Percentiles rank a stretch among this genome's conserved stretches.
Evolutionary conservation across 2,888 invertebrate species (phyloP).

Genomic region (Panzeria rudis): DNA sequence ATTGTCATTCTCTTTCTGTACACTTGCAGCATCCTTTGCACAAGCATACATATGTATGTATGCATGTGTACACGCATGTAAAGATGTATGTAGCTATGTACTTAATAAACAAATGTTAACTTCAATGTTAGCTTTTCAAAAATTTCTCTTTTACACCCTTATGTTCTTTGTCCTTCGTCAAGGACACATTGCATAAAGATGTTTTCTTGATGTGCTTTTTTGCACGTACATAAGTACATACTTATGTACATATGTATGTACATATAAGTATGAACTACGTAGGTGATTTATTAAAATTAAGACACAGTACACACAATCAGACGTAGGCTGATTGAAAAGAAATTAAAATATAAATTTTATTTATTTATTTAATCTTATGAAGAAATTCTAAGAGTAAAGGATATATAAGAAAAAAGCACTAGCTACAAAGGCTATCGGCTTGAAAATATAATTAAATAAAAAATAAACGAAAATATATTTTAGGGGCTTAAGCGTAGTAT

Average conservation of each 20-base stretch:
- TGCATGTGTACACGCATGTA: background rate
- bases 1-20: background rate
- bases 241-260: too few species aligned
- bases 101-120: constrained; percentile 1
- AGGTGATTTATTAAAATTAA: constrained; percentile 8
- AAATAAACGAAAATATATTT: too few species aligned
- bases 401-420: too few species aligned
- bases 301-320: background rate
- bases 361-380: too few species aligned
- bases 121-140: constrained; percentile 22
- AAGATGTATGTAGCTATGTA: too few species aligned
- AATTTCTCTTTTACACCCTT: constrained; percentile 31
- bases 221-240: constrained; percentile 18
- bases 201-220: constrained; percentile 40
- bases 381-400: too few species aligned
- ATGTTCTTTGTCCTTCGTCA: constrained; percentile 66
- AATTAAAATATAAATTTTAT: background rate
- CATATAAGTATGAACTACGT: too few species aligned
- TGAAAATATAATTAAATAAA: too few species aligned
- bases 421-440: too few species aligned
- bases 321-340: constrained; percentile 30
- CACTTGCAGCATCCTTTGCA: background rate
- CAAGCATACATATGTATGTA: background rate
- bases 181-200: constrained; percentile 60
- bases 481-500: too few species aligned